Evolutionary conservation across 2,888 invertebrate genomes (phyloP).

Genomic region (Sarcophaga carnaria): DNA sequence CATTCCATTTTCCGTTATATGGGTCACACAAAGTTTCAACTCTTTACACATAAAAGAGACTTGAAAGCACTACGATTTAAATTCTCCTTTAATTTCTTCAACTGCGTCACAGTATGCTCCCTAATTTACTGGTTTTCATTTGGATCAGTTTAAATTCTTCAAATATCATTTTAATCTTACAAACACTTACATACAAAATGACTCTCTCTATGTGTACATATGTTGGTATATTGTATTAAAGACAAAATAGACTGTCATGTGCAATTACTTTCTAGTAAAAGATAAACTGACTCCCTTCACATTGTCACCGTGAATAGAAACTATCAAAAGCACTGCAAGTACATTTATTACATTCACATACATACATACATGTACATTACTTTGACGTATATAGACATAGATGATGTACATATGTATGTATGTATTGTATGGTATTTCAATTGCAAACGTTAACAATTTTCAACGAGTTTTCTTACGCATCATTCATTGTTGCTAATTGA

Average conservation of each 20-base stretch:
- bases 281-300: slow-evolving; percentile 15
- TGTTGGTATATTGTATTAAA: not conserved
- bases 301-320: not conserved
- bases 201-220: not conserved
- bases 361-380: not conserved
- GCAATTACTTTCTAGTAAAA: slow-evolving; percentile 34
- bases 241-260: slow-evolving; percentile 32
- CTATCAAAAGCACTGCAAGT: not conserved
- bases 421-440: slow-evolving; percentile 21
- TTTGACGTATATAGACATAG: not conserved
- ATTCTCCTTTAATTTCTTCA: not conserved
- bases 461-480: slow-evolving; percentile 48
- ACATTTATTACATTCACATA: not conserved
- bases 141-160: not conserved
- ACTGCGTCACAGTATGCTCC: not conserved
- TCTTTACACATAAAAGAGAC: too few relatives aligned
- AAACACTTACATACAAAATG: not conserved
- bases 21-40: not conserved
- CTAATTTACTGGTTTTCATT: not conserved
- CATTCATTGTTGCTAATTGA: slow-evolving; percentile 53
- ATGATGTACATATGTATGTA: not conserved
- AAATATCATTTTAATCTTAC: not conserved
- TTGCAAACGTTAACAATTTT: slow-evolving; percentile 36
- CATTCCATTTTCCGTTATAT: not conserved
- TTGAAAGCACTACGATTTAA: not conserved